These are phyloP conservation scores for Bubalus kerabau DNA, from an alignment of 2,113 vertebrate species.

Conservation along the genomic window DNA sequence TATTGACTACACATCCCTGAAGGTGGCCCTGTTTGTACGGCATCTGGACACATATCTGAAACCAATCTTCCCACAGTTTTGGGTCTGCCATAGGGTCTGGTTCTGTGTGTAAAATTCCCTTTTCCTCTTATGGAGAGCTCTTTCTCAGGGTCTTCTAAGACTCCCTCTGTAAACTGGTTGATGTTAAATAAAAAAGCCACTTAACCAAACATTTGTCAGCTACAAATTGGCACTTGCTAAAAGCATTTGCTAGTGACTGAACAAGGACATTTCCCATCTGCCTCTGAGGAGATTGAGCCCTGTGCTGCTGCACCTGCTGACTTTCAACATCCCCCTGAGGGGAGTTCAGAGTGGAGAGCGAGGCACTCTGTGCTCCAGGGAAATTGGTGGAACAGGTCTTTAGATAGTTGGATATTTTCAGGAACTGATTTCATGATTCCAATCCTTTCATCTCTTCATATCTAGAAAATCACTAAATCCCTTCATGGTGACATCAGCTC, in stretches of 20 bases:
- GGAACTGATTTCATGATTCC: neutral
- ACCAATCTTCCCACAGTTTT: neutral
- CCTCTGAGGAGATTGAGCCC: neutral
- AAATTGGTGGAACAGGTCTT: neutral
- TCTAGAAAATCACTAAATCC: neutral
- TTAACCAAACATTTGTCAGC: neutral
- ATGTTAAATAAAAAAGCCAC: neutral
- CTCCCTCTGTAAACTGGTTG: neutral
- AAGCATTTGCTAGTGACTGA: neutral
- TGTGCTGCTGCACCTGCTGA: neutral
- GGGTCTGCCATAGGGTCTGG: rapidly evolving
- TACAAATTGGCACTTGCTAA: neutral
- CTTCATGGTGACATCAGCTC: neutral
- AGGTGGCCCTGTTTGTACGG: neutral
- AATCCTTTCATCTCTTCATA: neutral
- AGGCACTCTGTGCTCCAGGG: neutral
- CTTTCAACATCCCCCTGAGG: neutral
- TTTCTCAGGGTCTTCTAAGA: neutral
- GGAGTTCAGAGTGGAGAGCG: too few relatives aligned
- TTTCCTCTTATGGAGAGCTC: neutral
- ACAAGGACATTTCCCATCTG: neutral
- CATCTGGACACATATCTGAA: neutral
- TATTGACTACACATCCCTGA: neutral
- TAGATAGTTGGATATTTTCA: neutral
- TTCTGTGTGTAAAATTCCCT: neutral